phyloP scores from a whole-genome alignment of 1,140 invertebrate genomes.

The Drosophila simulans region DNA sequence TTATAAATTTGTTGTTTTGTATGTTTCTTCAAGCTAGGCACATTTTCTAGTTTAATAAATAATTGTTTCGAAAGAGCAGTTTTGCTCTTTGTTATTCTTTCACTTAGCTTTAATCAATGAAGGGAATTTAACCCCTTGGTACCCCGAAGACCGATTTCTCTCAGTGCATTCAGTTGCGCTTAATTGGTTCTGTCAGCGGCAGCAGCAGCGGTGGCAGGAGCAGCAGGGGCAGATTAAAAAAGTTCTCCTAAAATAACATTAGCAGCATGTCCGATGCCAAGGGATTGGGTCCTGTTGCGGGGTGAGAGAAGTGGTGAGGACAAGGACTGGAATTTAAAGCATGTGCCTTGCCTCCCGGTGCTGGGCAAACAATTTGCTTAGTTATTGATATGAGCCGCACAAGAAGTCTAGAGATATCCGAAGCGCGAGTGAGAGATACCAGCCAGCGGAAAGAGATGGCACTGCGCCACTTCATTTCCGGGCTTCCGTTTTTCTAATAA shows the following conservation, averaged over 20 bases:
- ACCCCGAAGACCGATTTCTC: conserved; percentile 22
- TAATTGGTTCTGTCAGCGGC: conserved; percentile 81
- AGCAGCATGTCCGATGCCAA: conserved; percentile 59
- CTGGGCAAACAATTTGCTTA: conserved; percentile 81
- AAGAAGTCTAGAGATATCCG: conserved; percentile 27
- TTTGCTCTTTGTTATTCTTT: not conserved
- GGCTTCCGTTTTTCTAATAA: conserved; percentile 80
- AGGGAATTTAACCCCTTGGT: too few relatives aligned
- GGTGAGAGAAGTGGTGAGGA: not conserved
- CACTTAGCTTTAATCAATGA: not conserved
- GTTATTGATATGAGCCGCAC: conserved; percentile 73
- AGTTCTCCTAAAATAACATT: conserved; percentile 81
- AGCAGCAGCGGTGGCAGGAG: conserved; percentile 48
- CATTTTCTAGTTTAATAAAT: not conserved
- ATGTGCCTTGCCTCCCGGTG: conserved; percentile 56
- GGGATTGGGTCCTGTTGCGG: not conserved
- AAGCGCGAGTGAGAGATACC: not conserved
- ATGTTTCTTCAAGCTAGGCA: too few relatives aligned
- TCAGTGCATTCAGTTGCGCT: conserved; percentile 74
- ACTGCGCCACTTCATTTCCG: conserved; percentile 76
- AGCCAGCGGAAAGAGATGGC: not conserved
- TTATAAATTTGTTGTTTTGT: too few relatives aligned
- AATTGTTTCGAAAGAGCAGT: not conserved
- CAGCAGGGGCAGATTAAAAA: conserved; percentile 76
- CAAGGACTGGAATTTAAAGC: conserved; percentile 72